phyloP scores from a whole-genome alignment of 2,888 invertebrate species.

The Onchidella celtica region DNA sequence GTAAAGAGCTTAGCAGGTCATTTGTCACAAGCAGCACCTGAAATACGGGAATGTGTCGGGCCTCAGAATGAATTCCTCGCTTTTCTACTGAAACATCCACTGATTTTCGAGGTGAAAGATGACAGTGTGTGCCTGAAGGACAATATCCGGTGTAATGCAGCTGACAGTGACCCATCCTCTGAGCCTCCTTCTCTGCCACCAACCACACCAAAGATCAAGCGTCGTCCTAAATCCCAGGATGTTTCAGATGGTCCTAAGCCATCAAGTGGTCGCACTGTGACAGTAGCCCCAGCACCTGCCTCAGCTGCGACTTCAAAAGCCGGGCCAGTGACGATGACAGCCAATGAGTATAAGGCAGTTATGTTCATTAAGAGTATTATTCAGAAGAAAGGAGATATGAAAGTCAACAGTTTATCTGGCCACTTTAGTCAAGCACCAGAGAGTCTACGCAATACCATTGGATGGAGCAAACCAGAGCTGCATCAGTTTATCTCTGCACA shows the following conservation, averaged over 20 bases:
- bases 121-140: conserved; percentile 78
- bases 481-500: conserved; percentile 77
- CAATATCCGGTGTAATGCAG: conserved; percentile 73
- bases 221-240: conserved; percentile 71
- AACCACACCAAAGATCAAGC: conserved; percentile 65
- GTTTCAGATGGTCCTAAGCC: conserved; percentile 62
- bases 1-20: conserved; percentile 98
- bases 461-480: conserved; percentile 78
- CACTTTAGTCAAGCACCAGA: conserved; percentile 78
- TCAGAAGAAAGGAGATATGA: conserved; percentile 77
- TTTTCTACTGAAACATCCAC: conserved; percentile 79
- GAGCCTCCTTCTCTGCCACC: conserved; percentile 57
- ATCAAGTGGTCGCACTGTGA: conserved; percentile 51
- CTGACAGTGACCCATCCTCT: conserved; percentile 69
- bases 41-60: conserved; percentile 86
- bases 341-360: conserved; percentile 80
- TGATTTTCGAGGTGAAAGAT: conserved; percentile 79
- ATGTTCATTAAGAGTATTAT: conserved; percentile 79
- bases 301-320: conserved; percentile 62
- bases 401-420: conserved; percentile 72
- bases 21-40: conserved; percentile 96
- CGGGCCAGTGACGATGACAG: conserved; percentile 79
- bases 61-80: conserved; percentile 79
- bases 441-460: conserved; percentile 77
- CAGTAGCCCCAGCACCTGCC: conserved; percentile 53